Evolutionary conservation across 2,113 vertebrate species (phyloP), one percentile per base, ranked within the genome.

Genomic region (Pseudois nayaur): DNA sequence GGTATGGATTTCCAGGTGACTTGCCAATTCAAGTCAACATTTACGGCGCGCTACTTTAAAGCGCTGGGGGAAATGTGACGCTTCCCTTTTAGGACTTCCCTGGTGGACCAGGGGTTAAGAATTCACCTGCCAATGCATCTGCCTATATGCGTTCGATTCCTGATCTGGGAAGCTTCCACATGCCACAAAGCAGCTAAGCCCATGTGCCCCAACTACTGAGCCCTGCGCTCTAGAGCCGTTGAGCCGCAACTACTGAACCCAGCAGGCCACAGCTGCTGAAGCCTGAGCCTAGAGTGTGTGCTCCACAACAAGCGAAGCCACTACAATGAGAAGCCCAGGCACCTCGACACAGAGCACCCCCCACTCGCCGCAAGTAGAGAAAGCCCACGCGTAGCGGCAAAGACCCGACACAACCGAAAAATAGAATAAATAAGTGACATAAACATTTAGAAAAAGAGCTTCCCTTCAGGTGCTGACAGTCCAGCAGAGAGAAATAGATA

Each of bases 1-100:
- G 52, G 29, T 54, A 23, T 62, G 57, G 67, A 79, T 64, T 94
- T 74, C 88, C 88, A 87, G 82, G 64, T 85, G 83, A 83, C 54
- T 64, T 71, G 67, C 78, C 79, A 79, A 29, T 36, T 64, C 89
- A 62, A 79, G 40, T 59, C 67, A 50, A 15, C 40, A 55, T 29
- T 60, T 85, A 6, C 2, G 1, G 78, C n/a, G 84, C 1, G 4
- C 45, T 33, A 3, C 43, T 2, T 50, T 33, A 88, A 87, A 43
- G 31, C 85, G 57, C 55, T 12, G 3, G 29, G 64, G 36, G n/a
- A 87, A 25, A 62, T 5, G 15, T 0, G 40, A 21, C 5, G 13
- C 89, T 84, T 64, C 62, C 12, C 76, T 84, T 84, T 40, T 74
- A 74, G 40, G 40, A 43, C 71, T 76, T 76, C 40, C 71, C 12